Percentiles rank a stretch among this genome's conserved stretches.
These are phyloP conservation scores for Dicyrtomina minuta DNA, from an alignment of 2,888 invertebrate species.

Conservation along the genomic window DNA sequence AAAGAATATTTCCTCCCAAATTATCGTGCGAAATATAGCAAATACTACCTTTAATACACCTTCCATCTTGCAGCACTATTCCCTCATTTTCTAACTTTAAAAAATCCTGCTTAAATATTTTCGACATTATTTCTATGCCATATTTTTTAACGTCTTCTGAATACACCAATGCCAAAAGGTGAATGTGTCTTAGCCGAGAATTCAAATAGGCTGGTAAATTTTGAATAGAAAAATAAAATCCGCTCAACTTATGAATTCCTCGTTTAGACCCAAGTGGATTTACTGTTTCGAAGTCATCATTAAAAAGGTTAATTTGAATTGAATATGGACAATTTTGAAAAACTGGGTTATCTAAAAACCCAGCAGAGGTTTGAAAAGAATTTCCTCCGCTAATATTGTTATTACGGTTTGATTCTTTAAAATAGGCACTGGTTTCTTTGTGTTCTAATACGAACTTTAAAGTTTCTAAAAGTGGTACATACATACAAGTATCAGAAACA, in stretches of 20 bases:
- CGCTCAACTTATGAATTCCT: conserved; percentile 23
- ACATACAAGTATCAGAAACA: conserved; percentile 17
- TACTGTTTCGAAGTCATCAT: conserved; percentile 30
- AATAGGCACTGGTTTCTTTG: neutral
- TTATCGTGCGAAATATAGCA: conserved; percentile 6
- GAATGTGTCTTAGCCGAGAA: conserved; percentile 23
- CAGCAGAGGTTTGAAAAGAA: neutral
- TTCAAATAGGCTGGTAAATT: conserved; percentile 22
- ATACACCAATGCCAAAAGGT: conserved; percentile 15
- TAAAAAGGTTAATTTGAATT: conserved; percentile 22
- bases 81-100: neutral
- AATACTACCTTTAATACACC: neutral
- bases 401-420: neutral
- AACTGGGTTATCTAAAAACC: neutral
- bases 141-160: conserved; percentile 6
- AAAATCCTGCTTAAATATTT: neutral
- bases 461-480: too few species aligned
- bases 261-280: conserved; percentile 19
- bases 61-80: neutral
- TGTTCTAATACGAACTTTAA: conserved; percentile 6
- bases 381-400: neutral
- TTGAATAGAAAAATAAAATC: conserved; percentile 15
- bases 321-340: conserved; percentile 14
- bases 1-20: conserved; percentile 6
- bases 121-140: neutral